Evolutionary conservation across 2,113 vertebrate genomes (phyloP).

Genomic region (Lophius piscatorius): DNA sequence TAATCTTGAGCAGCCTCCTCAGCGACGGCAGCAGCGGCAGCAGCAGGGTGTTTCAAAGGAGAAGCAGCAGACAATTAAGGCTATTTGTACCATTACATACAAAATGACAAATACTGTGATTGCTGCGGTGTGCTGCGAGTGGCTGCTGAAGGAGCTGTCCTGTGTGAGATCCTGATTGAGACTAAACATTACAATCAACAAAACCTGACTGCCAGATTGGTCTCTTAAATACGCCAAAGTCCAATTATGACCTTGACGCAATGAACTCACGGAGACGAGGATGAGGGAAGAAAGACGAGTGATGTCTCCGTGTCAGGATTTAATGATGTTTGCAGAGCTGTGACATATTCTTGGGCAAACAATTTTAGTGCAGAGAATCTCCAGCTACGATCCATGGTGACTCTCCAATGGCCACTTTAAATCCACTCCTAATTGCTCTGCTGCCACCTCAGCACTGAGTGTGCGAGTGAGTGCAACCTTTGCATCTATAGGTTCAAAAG

Average conservation of each 20-base stretch:
- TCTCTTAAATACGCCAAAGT: conserved; percentile 44
- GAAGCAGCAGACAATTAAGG: conserved; percentile 54
- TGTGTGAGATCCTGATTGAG: conserved; percentile 56
- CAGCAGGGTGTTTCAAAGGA: conserved; percentile 6
- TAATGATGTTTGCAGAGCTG: conserved; percentile 14
- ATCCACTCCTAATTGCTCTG: conserved; percentile 44
- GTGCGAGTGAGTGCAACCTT: conserved; percentile 19
- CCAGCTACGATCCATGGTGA: conserved; percentile 33
- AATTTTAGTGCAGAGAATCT: conserved; percentile 13
- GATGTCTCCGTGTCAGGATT: conserved; percentile 26
- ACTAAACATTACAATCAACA: conserved; percentile 70
- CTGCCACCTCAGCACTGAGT: conserved; percentile 27
- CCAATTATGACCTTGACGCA: conserved; percentile 53
- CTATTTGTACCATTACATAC: conserved; percentile 46
- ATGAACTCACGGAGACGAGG: conserved; percentile 5
- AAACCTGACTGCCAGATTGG: conserved; percentile 60
- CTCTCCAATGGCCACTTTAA: conserved; percentile 41
- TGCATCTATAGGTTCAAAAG: conserved; percentile 35
- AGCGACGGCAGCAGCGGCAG: conserved; percentile 9
- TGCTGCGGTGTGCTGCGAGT: conserved; percentile 38
- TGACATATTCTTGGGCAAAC: neutral
- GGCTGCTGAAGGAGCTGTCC: conserved; percentile 31
- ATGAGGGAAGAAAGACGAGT: neutral
- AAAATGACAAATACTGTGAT: conserved; percentile 64
- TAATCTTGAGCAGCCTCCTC: conserved; percentile 42